Percentiles rank a stretch among this genome's conserved stretches.
These are phyloP conservation scores for Alsophila aescularia DNA, from an alignment of 2,888 invertebrate genomes.

Conservation along the genomic window DNA sequence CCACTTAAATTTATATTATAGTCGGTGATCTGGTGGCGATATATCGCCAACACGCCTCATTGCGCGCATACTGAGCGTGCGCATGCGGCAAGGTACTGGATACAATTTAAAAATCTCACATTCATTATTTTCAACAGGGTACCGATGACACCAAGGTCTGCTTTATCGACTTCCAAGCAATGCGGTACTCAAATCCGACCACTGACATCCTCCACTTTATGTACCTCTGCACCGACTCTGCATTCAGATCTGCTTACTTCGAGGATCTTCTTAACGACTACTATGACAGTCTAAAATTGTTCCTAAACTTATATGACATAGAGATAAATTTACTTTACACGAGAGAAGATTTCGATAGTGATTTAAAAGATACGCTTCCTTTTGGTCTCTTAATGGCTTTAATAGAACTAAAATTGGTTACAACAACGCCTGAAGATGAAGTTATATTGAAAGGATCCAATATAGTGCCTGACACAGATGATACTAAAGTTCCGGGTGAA, in stretches of 20 bases:
- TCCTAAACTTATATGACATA: slow-evolving; percentile 54
- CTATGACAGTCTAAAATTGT: slow-evolving; percentile 57
- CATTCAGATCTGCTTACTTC: slow-evolving; percentile 62
- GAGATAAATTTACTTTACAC: slow-evolving; percentile 56
- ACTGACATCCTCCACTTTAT: slow-evolving; percentile 68
- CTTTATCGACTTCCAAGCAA: slow-evolving; percentile 72
- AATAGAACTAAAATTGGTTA: slow-evolving; percentile 62
- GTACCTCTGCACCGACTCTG: slow-evolving; percentile 64
- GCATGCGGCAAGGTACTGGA: too few relatives aligned
- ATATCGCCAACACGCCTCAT: too few relatives aligned
- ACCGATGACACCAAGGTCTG: slow-evolving; percentile 54
- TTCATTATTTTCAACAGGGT: slow-evolving; percentile 46
- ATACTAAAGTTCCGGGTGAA: slow-evolving; percentile 39
- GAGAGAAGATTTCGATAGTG: slow-evolving; percentile 53
- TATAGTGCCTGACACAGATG: slow-evolving; percentile 38
- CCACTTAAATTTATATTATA: too few relatives aligned
- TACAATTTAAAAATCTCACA: not conserved
- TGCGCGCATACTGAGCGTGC: too few relatives aligned
- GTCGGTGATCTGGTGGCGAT: too few relatives aligned
- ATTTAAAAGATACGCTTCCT: slow-evolving; percentile 55
- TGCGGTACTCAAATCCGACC: slow-evolving; percentile 67
- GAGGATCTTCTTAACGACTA: slow-evolving; percentile 55
- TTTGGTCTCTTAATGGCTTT: slow-evolving; percentile 67
- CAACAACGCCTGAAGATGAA: slow-evolving; percentile 53
- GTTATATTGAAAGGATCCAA: slow-evolving; percentile 42